These are phyloP conservation scores for Spodoptera littoralis DNA, from an alignment of 2,888 invertebrate genomes.

Conservation along the genomic window DNA sequence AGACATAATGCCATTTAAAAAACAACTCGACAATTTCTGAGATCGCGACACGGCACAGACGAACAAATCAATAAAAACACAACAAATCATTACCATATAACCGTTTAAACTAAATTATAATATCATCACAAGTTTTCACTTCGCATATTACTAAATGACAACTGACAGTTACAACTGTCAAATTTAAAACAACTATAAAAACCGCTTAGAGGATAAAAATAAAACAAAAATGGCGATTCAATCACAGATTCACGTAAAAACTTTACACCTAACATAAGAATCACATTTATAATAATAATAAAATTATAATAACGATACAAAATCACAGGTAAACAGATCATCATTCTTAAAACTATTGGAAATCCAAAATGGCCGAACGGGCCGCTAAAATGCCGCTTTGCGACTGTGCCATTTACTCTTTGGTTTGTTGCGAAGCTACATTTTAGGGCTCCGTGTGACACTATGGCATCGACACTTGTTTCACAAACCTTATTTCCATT, in stretches of 20 bases:
- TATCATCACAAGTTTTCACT: conserved; percentile 61
- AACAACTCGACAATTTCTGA: conserved; percentile 1
- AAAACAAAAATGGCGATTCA: conserved; percentile 78
- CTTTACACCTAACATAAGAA: conserved; percentile 75
- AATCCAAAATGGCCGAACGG: conserved; percentile 61
- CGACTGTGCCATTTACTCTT: conserved; percentile 35
- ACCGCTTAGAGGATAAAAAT: conserved; percentile 74
- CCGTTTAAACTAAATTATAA: conserved; percentile 60
- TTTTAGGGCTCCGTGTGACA: conserved; percentile 50
- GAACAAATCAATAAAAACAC: conserved; percentile 20
- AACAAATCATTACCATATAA: conserved; percentile 48
- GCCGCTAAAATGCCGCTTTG: conserved; percentile 38
- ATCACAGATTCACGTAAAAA: conserved; percentile 83
- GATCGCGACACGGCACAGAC: conserved; percentile 9
- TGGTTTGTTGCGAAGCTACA: conserved; percentile 36
- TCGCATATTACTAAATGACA: conserved; percentile 29
- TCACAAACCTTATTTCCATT: conserved; percentile 42
- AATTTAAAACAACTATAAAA: conserved; percentile 71
- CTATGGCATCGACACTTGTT: conserved; percentile 24
- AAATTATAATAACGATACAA: conserved; percentile 74
- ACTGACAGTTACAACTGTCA: conserved; percentile 63
- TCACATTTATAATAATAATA: conserved; percentile 75
- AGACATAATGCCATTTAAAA: no score
- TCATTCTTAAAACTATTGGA: conserved; percentile 79
- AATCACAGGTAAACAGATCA: conserved; percentile 84